Base-by-base conservation (phyloP, 2,113 vertebrate genomes). In the Seriola quinqueradiata region DNA sequence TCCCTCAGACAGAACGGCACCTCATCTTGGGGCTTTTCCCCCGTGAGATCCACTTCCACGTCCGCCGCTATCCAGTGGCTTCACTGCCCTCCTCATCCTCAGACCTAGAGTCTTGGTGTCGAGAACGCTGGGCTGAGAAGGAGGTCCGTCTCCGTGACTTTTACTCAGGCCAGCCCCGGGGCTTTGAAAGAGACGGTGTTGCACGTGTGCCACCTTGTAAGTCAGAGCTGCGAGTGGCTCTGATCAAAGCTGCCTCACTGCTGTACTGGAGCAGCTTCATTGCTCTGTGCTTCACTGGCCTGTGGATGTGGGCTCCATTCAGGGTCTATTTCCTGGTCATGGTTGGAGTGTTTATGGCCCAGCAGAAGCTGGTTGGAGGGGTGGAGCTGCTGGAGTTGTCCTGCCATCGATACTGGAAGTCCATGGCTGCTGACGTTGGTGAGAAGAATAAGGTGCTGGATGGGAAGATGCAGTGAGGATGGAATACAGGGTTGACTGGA, bases 1-100 rank as follows among this genome's bases (percentile, higher is more conserved):
- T 98, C 90, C 98, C 98, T 55, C 98, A 99, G 86, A 98, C 97
- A 0, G 98, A 99, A 93, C 96, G 95, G 74, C 97, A 99, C 89
- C 96, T 99, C 34, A 81, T 99, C 60, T 88, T 91, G 0, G 98
- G 98, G 0, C 93, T 95, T 72, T 99, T 99, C 81, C 98, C 98
- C 0, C 95, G 93, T 1, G 97, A 99, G 92, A 99, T 99, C 87
- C 97, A 99, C 93, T 99, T 99, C 90, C 97, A 99, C 0, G 93
- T 99, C 76, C 95, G 61, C 52, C 96, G 98, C 16, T 96, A 97
- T 52, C 94, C 97, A 0, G 91, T 96, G 16, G 85, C 94, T 5
- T 75, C 91, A 0, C 95, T 99, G 48, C 98, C 98, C 12, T 0
- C 72, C 1, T 92, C 95, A 0, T 84, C 91, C 61, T 94, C 95